These are phyloP conservation scores for Himalopsyche phryganea DNA, from an alignment of 1,140 invertebrate species.

Conservation along the genomic window DNA sequence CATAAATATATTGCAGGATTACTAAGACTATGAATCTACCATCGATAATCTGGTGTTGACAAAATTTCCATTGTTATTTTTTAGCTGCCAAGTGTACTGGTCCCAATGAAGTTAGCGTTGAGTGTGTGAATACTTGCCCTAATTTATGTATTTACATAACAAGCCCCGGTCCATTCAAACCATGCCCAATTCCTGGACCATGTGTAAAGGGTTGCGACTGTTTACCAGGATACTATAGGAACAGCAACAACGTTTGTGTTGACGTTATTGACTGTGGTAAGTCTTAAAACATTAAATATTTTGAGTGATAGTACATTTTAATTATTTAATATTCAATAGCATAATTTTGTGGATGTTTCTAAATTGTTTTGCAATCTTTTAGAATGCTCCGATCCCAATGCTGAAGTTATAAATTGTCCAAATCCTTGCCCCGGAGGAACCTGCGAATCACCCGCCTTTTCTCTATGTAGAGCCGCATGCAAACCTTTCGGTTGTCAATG, in stretches of 20 bases:
- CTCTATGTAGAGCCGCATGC: neutral
- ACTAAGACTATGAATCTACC: too few species aligned
- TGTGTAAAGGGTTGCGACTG: neutral
- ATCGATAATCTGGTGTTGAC: too few species aligned
- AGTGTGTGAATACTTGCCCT: neutral
- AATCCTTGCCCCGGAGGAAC: conserved; percentile 26
- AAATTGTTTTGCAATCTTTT: neutral
- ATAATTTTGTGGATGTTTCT: too few species aligned
- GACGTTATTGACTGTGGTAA: neutral
- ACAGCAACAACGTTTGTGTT: neutral
- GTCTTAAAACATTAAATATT: too few species aligned
- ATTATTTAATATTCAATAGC: too few species aligned
- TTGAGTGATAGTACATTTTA: too few species aligned
- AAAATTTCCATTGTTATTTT: too few species aligned
- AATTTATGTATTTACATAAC: neutral
- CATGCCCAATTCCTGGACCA: neutral
- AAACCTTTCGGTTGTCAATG: conserved; percentile 14
- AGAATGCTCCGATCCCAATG: conserved; percentile 10
- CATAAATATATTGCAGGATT: too few species aligned
- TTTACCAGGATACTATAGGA: neutral
- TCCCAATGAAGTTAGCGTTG: neutral
- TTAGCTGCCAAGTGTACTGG: neutral
- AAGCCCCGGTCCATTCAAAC: neutral
- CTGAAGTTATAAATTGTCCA: conserved; percentile 8
- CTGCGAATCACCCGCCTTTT: conserved; percentile 9